Base-by-base conservation (phyloP, 2,888 invertebrate genomes). In the Philonicus albiceps region DNA sequence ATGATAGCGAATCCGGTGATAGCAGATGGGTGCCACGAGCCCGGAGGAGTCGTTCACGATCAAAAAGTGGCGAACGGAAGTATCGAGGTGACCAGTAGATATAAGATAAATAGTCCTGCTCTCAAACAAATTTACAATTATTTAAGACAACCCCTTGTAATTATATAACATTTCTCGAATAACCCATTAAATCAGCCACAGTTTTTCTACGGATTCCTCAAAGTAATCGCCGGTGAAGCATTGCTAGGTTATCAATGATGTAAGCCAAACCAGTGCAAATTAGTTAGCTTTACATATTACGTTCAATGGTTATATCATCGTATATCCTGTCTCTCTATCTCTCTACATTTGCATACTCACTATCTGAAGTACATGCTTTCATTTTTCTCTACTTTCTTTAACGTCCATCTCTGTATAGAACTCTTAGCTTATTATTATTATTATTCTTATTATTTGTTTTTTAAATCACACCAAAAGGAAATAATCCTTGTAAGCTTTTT, bases 21-120 rank as follows among this genome's bases (percentile, higher is more conserved):
- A 89, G 89, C 86, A 88, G 89, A 85, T 90, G 90, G 90, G 89
- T 88, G 64, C 88, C 88, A 86, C 88, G 89, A 81, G 88, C 88
- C 72, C 89, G 89, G 78, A 89, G 89, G 22, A 89, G 89, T 80
- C 88, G 89, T 19, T 89, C 89, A 37, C 88, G 90, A 86, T 90
- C 90, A 85, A 89, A 89, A 89, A 90, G 89, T 88, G 89, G 89
- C 88, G 90, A 89, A 88, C 89, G 89, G 88, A 90, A 88, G 88
- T 88, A 85, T 87, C 88, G 88, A 22, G 80, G 74, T 49, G 88
- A 87, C 53, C 86, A 87, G 78, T 86, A 86, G 64, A 53, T 73
- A 27, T 74, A 53, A 34, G 75, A 34, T 13, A 83, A 64, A 83
- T 53, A 49, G 53, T 80, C 49, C 80, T 49, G 40, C 76, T 76